Percentiles rank a stretch among this genome's conserved stretches.
These are phyloP conservation scores for Limenitis camilla DNA, from an alignment of 2,888 invertebrate genomes.

Conservation along the genomic window DNA sequence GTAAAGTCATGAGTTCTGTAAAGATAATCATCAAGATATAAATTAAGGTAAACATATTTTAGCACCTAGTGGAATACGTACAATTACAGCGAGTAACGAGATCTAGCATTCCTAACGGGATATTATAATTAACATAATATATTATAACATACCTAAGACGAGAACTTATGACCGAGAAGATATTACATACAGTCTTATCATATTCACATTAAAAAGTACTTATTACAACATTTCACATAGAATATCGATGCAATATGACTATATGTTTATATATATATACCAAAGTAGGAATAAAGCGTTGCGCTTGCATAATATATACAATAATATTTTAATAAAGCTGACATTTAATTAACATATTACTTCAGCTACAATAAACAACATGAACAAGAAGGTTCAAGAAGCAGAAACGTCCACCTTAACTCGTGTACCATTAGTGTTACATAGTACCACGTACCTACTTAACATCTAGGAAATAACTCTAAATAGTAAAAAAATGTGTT, in stretches of 20 bases:
- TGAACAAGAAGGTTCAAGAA: conserved; percentile 19
- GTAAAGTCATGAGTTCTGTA: conserved; percentile 14
- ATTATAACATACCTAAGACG: conserved; percentile 10
- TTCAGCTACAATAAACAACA: conserved; percentile 7
- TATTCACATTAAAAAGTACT: conserved; percentile 47
- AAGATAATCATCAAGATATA: conserved; percentile 12
- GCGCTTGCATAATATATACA: conserved; percentile 17
- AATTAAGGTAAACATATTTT: conserved; percentile 20
- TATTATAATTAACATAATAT: conserved; percentile 25
- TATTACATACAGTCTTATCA: conserved; percentile 61
- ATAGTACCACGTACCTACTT: conserved; percentile 33
- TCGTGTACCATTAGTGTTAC: conserved; percentile 31
- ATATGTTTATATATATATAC: conserved; percentile 2
- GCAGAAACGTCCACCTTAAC: conserved; percentile 27
- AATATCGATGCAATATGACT: conserved; percentile 14
- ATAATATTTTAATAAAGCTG: conserved; percentile 21
- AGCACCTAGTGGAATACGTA: conserved; percentile 34
- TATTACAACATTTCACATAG: conserved; percentile 14
- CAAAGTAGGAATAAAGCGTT: conserved; percentile 12
- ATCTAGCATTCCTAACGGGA: conserved; percentile 63
- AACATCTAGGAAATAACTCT: conserved; percentile 26
- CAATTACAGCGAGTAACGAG: conserved; percentile 53
- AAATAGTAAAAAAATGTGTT: conserved; percentile 24
- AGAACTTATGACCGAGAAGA: conserved; percentile 18
- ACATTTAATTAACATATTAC: conserved; percentile 11